Conservation (phyloP, 2,113 vertebrate genomes). For the Sceloporus tristichus region DNA sequence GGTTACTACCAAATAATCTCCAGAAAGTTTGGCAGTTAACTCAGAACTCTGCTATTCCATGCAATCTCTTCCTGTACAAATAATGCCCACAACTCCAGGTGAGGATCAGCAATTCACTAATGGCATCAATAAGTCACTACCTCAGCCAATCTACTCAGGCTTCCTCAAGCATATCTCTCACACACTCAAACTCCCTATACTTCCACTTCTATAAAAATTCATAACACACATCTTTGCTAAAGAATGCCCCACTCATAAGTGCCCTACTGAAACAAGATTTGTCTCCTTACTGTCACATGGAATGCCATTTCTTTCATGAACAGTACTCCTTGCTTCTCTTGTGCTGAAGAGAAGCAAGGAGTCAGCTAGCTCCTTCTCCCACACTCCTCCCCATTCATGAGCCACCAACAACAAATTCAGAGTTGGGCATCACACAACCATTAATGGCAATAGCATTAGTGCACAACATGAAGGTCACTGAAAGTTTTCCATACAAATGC, state of each 20-base stretch:
- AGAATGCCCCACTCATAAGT: neutral
- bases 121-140: neutral
- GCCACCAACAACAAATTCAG: conserved; percentile 56
- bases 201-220: neutral
- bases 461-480: conserved; percentile 72
- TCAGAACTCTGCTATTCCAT: neutral
- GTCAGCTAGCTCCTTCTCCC: conserved; percentile 23
- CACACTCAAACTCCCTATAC: neutral
- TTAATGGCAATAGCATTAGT: conserved; percentile 53
- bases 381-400: conserved; percentile 31
- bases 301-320: neutral
- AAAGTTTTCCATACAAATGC: conserved; percentile 72
- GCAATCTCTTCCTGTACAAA: neutral
- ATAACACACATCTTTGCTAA: neutral
- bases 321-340: neutral
- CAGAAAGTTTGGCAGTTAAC: neutral
- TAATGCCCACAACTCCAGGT: neutral
- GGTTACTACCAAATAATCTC: neutral
- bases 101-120: neutral
- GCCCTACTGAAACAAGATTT: neutral
- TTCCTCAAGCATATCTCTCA: neutral
- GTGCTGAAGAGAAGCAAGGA: too few relatives aligned
- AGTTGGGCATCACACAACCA: conserved; percentile 45
- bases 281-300: neutral
- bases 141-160: neutral